phyloP scores from a whole-genome alignment of 1,140 invertebrate genomes.

The Drosophila nigrodunni region DNA sequence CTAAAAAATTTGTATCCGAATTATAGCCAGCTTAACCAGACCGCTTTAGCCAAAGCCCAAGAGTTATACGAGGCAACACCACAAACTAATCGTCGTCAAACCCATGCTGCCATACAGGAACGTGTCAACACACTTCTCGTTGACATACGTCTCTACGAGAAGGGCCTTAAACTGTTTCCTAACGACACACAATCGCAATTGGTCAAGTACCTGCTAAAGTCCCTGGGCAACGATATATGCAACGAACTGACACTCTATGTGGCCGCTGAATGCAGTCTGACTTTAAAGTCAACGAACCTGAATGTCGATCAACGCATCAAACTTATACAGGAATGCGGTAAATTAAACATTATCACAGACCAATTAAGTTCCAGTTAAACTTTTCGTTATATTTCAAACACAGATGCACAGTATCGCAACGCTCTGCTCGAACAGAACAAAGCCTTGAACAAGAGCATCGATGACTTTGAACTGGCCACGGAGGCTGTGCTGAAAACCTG shows the following conservation, averaged over 20 bases:
- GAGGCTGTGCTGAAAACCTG: constrained; percentile 90
- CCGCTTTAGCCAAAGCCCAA: constrained; percentile 88
- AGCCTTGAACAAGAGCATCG: constrained; percentile 87
- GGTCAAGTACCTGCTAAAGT: constrained; percentile 93
- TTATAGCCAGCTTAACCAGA: constrained; percentile 83
- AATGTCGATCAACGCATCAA: constrained; percentile 89
- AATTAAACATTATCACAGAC: constrained; percentile 3
- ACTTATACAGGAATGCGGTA: constrained; percentile 87
- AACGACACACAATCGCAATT: constrained; percentile 88
- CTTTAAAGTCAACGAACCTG: constrained; percentile 86
- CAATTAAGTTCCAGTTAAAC: background rate
- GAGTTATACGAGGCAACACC: constrained; percentile 89
- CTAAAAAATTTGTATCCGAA: background rate
- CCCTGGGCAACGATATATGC: constrained; percentile 92
- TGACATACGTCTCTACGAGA: constrained; percentile 94
- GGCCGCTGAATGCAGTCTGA: constrained; percentile 88
- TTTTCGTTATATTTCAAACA: background rate
- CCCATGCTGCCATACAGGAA: constrained; percentile 92
- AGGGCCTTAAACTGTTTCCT: constrained; percentile 90
- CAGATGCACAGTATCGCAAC: constrained; percentile 87
- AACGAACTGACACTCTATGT: constrained; percentile 91
- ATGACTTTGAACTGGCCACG: constrained; percentile 91
- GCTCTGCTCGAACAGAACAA: constrained; percentile 88
- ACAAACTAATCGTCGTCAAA: constrained; percentile 90
- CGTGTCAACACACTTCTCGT: constrained; percentile 90